Evolutionary conservation across 2,888 invertebrate species (phyloP).

Genomic region (Scrobipalpa costella): DNA sequence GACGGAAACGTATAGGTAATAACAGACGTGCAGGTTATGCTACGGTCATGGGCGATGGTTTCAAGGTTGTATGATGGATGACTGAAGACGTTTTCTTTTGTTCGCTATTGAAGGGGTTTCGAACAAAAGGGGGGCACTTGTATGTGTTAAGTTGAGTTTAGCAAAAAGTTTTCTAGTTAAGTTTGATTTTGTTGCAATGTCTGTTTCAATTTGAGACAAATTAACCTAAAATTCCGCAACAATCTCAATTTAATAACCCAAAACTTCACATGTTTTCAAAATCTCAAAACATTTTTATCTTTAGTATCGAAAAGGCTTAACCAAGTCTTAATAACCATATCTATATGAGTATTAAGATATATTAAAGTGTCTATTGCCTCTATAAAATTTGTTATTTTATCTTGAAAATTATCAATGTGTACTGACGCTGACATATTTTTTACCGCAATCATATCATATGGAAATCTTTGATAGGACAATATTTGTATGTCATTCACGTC

Average conservation of each 20-base stretch:
- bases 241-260: neutral
- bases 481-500: slow-evolving; percentile 22
- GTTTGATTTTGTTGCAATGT: neutral
- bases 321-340: neutral
- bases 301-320: slow-evolving; percentile 15
- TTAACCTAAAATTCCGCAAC: neutral
- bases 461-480: slow-evolving; percentile 23
- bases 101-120: neutral
- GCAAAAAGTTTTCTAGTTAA: neutral
- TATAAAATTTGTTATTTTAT: slow-evolving; percentile 23
- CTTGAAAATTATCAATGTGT: slow-evolving; percentile 20
- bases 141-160: neutral
- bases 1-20: slow-evolving; percentile 48
- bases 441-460: slow-evolving; percentile 19
- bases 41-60: slow-evolving; percentile 24
- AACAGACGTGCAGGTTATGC: slow-evolving; percentile 24
- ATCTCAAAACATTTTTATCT: slow-evolving; percentile 6
- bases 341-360: neutral
- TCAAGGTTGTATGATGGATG: slow-evolving; percentile 24
- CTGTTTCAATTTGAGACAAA: neutral
- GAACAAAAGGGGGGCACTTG: slow-evolving; percentile 2
- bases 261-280: too few relatives aligned
- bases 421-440: slow-evolving; percentile 27
- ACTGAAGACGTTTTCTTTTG: slow-evolving; percentile 11
- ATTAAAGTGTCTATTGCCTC: slow-evolving; percentile 21